Base-by-base conservation (phyloP, 2,797 vertebrate genomes). In the Cyclura pinguis region DNA sequence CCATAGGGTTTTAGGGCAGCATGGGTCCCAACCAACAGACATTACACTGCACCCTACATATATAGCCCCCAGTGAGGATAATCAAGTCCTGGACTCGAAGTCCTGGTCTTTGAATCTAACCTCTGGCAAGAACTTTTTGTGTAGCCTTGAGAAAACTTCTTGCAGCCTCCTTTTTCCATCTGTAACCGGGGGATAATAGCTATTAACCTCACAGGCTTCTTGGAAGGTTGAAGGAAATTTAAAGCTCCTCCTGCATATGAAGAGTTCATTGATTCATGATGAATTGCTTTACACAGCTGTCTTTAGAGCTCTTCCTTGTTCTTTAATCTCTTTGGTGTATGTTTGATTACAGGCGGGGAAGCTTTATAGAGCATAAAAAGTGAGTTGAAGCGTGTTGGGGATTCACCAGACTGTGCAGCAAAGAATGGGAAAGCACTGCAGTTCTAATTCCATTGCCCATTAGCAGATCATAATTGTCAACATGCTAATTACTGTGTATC, bases 391-490 rank as follows among this genome's bases (percentile, higher is more conserved):
- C 12, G 6, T 69, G 27, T 4, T 16, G 27, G 13, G 73, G 57
- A 87, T 32, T 38, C 27, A 84, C 62, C 27, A 64, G 35, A n/a
- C 38, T 78, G 47, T 42, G 59, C 27, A 42, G 32, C 24, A 69
- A 90, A 83, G 47, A 55, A 29, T 18, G 27, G n/a, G 72, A 52
- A 7, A 32, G 24, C 47, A 74, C 27, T 2, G 32, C 59, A 4
- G 57, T n/a, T 81, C n/a, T 55, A 6, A 13, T 42, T 74, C 80
- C 73, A 62, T 55, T 24, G 72, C 89, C 35, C 72, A 90, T 64
- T 55, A 76, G 32, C 16, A 55, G 85, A 77, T 83, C 10, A 55
- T 83, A 83, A 87, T 84, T 85, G 38, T 83, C 89, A 83, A 77
- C 80, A 69, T 76, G 47, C 73, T 83, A 87, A 90, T 87, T 87